phyloP scores from a whole-genome alignment of 2,797 vertebrate genomes.

The Eospalax fontanierii region DNA sequence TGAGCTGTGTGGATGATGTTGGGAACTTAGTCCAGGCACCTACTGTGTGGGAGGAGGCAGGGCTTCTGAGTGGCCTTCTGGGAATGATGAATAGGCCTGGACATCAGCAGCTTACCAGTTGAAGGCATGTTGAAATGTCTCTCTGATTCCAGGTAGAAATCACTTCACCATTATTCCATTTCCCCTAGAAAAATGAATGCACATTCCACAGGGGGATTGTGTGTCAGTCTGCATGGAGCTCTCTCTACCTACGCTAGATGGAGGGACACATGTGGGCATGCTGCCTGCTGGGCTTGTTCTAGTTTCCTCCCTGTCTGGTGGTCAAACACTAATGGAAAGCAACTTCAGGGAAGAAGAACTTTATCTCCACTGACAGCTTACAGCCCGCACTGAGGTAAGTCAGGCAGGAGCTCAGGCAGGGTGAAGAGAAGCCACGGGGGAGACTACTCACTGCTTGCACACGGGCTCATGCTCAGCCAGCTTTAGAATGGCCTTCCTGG shows the following conservation, averaged over 20 bases:
- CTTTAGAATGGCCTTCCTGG: not conserved
- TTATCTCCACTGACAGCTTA: not conserved
- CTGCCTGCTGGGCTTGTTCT: accelerated
- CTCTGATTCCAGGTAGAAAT: not conserved
- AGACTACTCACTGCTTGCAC: not conserved
- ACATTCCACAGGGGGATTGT: not conserved
- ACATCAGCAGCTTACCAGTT: not conserved
- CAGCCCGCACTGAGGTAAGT: not conserved
- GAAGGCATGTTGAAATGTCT: not conserved
- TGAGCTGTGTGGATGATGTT: accelerated
- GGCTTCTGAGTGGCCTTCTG: not conserved
- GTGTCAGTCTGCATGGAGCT: not conserved
- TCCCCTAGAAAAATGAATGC: not conserved
- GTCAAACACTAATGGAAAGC: not conserved
- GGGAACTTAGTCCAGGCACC: accelerated
- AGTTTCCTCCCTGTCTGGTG: not conserved
- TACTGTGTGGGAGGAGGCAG: too few relatives aligned
- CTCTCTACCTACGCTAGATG: not conserved
- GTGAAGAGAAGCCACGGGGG: not conserved
- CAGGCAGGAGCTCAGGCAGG: not conserved
- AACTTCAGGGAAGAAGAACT: not conserved
- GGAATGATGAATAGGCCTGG: not conserved
- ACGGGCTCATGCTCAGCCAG: not conserved
- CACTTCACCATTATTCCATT: accelerated
- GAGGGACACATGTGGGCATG: not conserved